Conservation (phyloP, 2,888 invertebrate species). For the Pardosa pseudoannulata region DNA sequence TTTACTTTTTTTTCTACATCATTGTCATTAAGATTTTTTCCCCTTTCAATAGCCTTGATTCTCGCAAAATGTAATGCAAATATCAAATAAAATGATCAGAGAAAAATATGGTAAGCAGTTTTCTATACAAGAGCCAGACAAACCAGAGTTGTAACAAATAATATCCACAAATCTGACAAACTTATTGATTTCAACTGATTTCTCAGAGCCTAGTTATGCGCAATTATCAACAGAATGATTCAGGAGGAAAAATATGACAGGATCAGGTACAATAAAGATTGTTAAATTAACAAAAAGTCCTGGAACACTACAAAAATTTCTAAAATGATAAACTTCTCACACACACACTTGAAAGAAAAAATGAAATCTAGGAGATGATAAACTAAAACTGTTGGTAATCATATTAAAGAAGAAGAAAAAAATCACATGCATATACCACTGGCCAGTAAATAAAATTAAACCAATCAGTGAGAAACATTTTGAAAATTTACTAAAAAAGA, state of each 20-base stretch:
- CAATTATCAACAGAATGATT: background rate
- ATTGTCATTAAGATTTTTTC: conserved; percentile 54
- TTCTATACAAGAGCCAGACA: conserved; percentile 66
- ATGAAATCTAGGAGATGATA: no score
- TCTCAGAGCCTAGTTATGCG: background rate
- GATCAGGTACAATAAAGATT: conserved; percentile 1
- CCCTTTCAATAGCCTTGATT: conserved; percentile 26
- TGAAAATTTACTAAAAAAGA: no score
- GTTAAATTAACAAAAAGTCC: background rate
- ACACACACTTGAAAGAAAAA: background rate
- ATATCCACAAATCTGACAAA: conserved; percentile 27
- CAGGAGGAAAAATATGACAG: background rate
- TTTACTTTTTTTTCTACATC: conserved; percentile 69
- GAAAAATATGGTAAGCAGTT: conserved; percentile 65
- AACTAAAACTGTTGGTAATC: no score
- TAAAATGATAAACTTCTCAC: background rate
- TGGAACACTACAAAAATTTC: background rate
- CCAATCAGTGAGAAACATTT: no score
- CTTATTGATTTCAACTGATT: background rate
- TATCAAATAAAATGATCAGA: conserved; percentile 66
- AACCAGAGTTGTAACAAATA: conserved; percentile 29
- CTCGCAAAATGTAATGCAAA: conserved; percentile 41
- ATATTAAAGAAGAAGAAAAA: no score
- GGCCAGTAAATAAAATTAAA: no score
- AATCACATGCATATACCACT: no score